Conservation (phyloP, 2,888 invertebrate genomes). For the Heliconius sara region DNA sequence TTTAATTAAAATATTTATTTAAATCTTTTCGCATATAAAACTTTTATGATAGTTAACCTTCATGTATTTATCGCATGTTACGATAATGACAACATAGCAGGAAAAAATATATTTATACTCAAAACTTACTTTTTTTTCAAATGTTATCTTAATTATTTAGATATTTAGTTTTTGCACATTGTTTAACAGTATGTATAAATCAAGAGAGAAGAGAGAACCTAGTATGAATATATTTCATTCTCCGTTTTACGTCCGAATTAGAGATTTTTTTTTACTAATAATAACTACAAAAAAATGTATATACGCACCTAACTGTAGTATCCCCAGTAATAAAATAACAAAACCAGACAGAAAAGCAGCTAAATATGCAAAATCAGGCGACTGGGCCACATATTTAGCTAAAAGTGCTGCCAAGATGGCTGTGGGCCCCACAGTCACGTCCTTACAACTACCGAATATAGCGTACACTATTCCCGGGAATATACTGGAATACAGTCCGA, state of each 20-base stretch:
- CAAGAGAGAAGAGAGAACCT: neutral
- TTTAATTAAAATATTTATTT: neutral
- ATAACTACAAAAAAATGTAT: neutral
- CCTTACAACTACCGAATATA: constrained; percentile 93
- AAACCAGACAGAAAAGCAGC: constrained; percentile 90
- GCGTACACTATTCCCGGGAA: constrained; percentile 96
- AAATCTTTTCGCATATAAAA: neutral
- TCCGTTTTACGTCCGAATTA: neutral
- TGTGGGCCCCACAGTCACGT: constrained; percentile 92
- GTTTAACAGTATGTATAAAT: neutral
- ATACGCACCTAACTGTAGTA: constrained; percentile 86
- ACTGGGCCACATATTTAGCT: constrained; percentile 86
- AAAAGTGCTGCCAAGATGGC: constrained; percentile 94
- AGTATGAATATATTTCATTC: neutral
- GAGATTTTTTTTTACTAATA: neutral
- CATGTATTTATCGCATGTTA: neutral
- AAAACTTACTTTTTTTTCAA: too few species aligned
- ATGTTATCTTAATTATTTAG: too few species aligned
- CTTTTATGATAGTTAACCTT: neutral
- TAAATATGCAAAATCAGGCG: constrained; percentile 88
- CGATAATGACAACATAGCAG: too few species aligned
- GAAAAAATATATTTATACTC: too few species aligned
- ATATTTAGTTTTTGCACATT: too few species aligned
- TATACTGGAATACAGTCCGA: constrained; percentile 96
- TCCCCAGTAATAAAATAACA: constrained; percentile 88